These are phyloP conservation scores for Phycodurus eques DNA, from an alignment of 2,113 vertebrate genomes.

Conservation along the genomic window DNA sequence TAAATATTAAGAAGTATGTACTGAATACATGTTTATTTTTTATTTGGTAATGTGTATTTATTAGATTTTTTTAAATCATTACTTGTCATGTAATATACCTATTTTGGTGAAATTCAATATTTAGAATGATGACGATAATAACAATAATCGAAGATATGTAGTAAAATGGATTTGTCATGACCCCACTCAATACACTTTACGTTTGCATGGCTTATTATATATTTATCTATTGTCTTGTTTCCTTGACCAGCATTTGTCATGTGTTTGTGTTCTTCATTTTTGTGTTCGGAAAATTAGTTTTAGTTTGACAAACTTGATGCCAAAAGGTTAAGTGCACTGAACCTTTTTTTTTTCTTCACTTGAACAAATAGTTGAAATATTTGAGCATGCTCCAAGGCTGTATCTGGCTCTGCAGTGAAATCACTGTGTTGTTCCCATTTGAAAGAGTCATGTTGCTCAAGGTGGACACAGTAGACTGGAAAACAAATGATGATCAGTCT, in stretches of 20 bases:
- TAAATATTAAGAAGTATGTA: neutral
- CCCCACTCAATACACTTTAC: neutral
- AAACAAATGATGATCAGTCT: neutral
- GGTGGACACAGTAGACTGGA: neutral
- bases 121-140: neutral
- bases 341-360: conserved; percentile 37
- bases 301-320: conserved; percentile 51
- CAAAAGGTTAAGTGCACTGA: conserved; percentile 47
- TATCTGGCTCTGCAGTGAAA: conserved; percentile 49
- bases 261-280: conserved; percentile 43
- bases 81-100: neutral
- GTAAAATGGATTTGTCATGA: neutral
- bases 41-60: neutral
- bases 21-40: neutral
- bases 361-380: conserved; percentile 63
- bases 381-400: conserved; percentile 61
- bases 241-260: neutral
- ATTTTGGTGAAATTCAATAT: neutral
- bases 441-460: conserved; percentile 29
- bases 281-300: conserved; percentile 51
- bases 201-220: neutral
- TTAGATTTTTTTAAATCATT: neutral
- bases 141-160: too few relatives aligned
- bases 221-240: neutral
- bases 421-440: conserved; percentile 49